A percentile compares a stretch with the other conserved stretches of the same genome.
These are phyloP conservation scores for Thecocarcelia acutangulata DNA, from an alignment of 2,888 invertebrate species.

Conservation along the genomic window DNA sequence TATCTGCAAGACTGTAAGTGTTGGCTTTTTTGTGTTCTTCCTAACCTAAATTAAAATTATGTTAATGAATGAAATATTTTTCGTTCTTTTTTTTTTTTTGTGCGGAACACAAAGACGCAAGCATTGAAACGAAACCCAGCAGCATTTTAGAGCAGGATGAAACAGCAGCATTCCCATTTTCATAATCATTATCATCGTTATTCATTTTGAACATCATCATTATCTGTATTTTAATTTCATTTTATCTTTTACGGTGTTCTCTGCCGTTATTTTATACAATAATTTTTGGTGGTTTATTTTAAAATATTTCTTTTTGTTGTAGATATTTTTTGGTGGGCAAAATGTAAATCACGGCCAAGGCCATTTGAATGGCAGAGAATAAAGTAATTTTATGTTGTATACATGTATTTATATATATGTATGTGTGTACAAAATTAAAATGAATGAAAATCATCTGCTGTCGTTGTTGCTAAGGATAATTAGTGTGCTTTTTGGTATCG, in stretches of 20 bases:
- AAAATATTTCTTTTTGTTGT: slow-evolving; percentile 33
- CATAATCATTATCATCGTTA: slow-evolving; percentile 17
- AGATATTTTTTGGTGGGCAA: slow-evolving; percentile 55
- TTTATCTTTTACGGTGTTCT: slow-evolving; percentile 46
- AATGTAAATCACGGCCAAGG: slow-evolving; percentile 69
- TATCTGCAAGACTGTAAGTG: slow-evolving; percentile 34
- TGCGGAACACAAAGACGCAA: slow-evolving; percentile 22
- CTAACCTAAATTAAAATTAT: slow-evolving; percentile 80
- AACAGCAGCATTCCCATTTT: slow-evolving; percentile 23
- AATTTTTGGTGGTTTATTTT: slow-evolving; percentile 66
- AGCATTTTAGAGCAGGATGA: slow-evolving; percentile 29
- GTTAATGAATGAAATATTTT: slow-evolving; percentile 74
- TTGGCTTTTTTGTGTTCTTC: slow-evolving; percentile 71
- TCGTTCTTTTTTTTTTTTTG: slow-evolving; percentile 21
- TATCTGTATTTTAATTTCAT: slow-evolving; percentile 62
- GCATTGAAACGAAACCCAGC: slow-evolving; percentile 10
- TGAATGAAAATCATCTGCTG: slow-evolving; percentile 46
- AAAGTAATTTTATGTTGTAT: slow-evolving; percentile 13
- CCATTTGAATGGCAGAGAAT: slow-evolving; percentile 49
- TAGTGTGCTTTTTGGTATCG: slow-evolving; percentile 41
- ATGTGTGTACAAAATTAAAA: neutral
- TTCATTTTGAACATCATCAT: slow-evolving; percentile 51
- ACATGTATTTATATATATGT: slow-evolving; percentile 25
- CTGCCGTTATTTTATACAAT: slow-evolving; percentile 43
- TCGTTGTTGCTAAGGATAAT: slow-evolving; percentile 64